Percentiles rank a stretch among this genome's conserved stretches.
Conservation (phyloP, 2,888 invertebrate genomes). For the Stenolophus ochropezus region DNA sequence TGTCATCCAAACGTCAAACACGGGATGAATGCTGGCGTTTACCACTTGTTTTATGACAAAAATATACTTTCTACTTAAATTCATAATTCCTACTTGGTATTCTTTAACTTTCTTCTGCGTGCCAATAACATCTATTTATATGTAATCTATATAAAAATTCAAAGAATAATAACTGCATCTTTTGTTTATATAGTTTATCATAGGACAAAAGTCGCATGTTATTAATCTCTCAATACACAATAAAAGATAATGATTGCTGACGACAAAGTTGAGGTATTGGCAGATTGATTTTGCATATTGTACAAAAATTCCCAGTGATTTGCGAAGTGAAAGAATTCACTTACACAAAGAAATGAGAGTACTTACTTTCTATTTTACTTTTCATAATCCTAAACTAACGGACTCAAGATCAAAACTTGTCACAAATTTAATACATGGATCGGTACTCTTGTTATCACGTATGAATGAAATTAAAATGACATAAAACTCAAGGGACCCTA, state of each 20-base stretch:
- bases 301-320: neutral
- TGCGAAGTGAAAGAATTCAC: slow-evolving; percentile 39
- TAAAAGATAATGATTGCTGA: slow-evolving; percentile 43
- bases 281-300: slow-evolving; percentile 9
- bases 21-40: neutral
- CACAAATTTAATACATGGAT: slow-evolving; percentile 1
- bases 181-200: slow-evolving; percentile 46
- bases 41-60: neutral
- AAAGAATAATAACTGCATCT: slow-evolving; percentile 9
- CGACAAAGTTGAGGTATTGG: slow-evolving; percentile 10
- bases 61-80: neutral
- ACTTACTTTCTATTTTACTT: slow-evolving; percentile 55
- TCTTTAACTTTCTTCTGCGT: slow-evolving; percentile 17
- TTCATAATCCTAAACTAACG: slow-evolving; percentile 25
- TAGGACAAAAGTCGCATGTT: slow-evolving; percentile 40
- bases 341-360: slow-evolving; percentile 56
- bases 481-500: slow-evolving; percentile 1
- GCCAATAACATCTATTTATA: slow-evolving; percentile 28
- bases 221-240: slow-evolving; percentile 25
- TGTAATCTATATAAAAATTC: slow-evolving; percentile 10
- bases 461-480: slow-evolving; percentile 23
- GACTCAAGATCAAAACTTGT: slow-evolving; percentile 36
- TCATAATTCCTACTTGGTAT: neutral
- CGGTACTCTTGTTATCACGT: neutral
- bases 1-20: slow-evolving; percentile 8